Conservation (phyloP, 2,797 vertebrate species). For the Staurois parvus region DNA sequence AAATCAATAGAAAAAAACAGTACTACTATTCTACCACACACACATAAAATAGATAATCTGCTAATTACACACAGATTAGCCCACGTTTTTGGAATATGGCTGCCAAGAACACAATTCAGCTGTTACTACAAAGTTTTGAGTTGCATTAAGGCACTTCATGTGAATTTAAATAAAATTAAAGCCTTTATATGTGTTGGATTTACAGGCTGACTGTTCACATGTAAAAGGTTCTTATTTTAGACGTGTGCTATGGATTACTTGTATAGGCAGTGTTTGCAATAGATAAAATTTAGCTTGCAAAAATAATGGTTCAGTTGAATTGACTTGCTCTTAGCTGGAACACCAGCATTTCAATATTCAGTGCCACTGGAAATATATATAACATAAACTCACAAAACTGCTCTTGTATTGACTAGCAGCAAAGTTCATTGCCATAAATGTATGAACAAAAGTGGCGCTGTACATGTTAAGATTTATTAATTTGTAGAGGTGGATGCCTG, state of each 20-base stretch:
- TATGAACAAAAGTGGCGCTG: conserved; percentile 4
- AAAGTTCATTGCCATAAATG: not conserved
- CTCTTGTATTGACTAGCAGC: conserved; percentile 11
- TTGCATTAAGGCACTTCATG: no score
- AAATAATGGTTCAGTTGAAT: not conserved
- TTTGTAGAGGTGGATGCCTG: conserved; percentile 32
- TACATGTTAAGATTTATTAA: not conserved
- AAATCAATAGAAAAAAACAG: no score
- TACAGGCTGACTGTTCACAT: not conserved
- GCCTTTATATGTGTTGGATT: not conserved
- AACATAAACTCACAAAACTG: not conserved
- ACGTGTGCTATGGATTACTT: not conserved
- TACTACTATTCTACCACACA: no score
- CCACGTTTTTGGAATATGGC: no score
- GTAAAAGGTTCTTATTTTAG: no score
- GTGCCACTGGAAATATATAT: not conserved
- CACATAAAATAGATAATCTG: no score
- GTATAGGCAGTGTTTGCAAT: not conserved
- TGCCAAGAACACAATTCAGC: no score
- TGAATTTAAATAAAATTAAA: no score
- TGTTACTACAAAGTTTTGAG: no score
- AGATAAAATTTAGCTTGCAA: not conserved
- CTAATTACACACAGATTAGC: no score
- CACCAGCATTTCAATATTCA: not conserved
- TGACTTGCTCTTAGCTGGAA: not conserved